Base-by-base conservation (phyloP, 2,797 vertebrate genomes). In the Phoxinus dragarum region DNA sequence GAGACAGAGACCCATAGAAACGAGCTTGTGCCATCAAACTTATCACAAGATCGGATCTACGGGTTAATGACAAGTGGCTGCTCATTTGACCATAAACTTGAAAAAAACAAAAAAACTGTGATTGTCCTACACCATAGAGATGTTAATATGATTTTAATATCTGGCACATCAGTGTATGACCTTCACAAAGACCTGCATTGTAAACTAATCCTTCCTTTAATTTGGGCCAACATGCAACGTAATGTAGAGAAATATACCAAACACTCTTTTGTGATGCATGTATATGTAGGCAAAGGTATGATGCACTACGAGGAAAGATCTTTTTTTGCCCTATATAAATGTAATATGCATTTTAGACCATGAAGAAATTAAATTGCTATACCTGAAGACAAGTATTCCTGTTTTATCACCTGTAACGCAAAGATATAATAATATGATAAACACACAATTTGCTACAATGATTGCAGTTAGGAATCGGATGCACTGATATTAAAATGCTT, bases 11-110 rank as follows among this genome's bases (percentile, higher is more conserved):
- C 98, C 98, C 97, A 97, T 97, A 99, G 98, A 99, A 94, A 94
- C 98, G 97, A 99, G 97, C 98, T 99, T 99, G 98, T 96, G 97
- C 92, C 91, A 93, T 96, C 92, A 93, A 90, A 96, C 96, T 96
- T 94, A 97, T 95, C 98, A 99, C 98, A 99, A 99, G 98, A 99
- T 99, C 98, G 98, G 98, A 99, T 99, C 98, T 99, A 99, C 98
- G 98, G 98, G 98, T 99, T 99, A 97, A 97, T 98, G 97, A 96
- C 97, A 97, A 94, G 92, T 96, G 97, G 98, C 93, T 92, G 77
- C 74, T 80, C 78, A 21, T n/a, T 87, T 67, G 85, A 85, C 59
- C 47, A 76, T 71, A 23, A 56, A n/a, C 34, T 80, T 56, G 23
- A 14, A 79, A 72, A 56, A 76, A 38, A 38, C 6, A 4, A 44